These are phyloP conservation scores for Phalanger gymnotis DNA, from an alignment of 2,797 vertebrate genomes.

Conservation along the genomic window DNA sequence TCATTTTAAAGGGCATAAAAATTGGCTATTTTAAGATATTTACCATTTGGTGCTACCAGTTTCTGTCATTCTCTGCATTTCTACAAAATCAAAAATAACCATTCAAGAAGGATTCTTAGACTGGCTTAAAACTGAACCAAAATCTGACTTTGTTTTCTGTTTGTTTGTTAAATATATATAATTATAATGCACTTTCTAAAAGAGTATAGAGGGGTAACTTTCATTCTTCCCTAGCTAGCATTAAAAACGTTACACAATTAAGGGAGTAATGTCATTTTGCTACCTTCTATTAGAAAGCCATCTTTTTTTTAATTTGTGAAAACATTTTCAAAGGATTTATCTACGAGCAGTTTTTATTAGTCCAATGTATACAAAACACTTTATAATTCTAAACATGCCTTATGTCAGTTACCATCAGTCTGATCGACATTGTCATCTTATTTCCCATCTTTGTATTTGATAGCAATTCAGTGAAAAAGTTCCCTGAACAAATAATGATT, in stretches of 20 bases:
- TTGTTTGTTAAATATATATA: background rate
- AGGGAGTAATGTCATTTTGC: constrained; percentile 10
- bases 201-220: background rate
- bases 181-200: background rate
- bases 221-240: constrained; percentile 31
- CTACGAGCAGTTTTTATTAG: background rate
- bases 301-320: constrained; percentile 3
- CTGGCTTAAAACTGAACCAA: background rate
- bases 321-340: background rate
- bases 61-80: background rate
- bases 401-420: background rate
- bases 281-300: constrained; percentile 49
- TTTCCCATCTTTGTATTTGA: background rate
- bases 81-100: background rate
- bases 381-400: background rate
- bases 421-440: background rate
- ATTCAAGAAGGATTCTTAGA: background rate
- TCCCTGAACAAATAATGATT: background rate
- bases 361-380: background rate
- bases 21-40: background rate
- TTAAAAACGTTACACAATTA: constrained; percentile 24
- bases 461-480: background rate
- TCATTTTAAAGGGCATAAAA: background rate
- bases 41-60: background rate
- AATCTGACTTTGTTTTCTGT: background rate